These are phyloP conservation scores for Drosophila eugracilis DNA, from an alignment of 1,140 invertebrate genomes.

Conservation along the genomic window DNA sequence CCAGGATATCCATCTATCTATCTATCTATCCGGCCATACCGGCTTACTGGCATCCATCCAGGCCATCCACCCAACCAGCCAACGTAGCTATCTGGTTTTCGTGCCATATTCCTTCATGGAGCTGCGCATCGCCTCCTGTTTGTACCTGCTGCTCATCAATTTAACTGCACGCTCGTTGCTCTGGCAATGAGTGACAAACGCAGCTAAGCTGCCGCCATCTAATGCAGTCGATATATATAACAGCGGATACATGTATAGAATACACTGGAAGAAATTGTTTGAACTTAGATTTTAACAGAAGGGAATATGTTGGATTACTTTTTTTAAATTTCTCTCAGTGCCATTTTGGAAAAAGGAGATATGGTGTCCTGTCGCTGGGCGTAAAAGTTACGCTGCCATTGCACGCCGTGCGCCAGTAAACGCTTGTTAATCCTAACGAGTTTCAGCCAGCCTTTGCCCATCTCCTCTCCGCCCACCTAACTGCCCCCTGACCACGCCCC, in stretches of 20 bases:
- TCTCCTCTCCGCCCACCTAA: neutral
- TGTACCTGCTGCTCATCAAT: constrained; percentile 78
- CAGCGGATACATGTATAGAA: constrained; percentile 23
- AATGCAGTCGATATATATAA: constrained; percentile 71
- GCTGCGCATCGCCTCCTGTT: constrained; percentile 13
- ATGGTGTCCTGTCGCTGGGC: constrained; percentile 32
- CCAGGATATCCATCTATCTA: constrained; percentile 29
- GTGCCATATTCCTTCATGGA: constrained; percentile 25
- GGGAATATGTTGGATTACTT: neutral
- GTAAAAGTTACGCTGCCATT: constrained; percentile 63
- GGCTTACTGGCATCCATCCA: constrained; percentile 1
- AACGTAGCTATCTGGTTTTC: neutral
- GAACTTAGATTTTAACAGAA: no score
- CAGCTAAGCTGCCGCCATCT: constrained; percentile 60
- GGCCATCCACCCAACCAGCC: constrained; percentile 10
- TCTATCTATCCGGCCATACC: constrained; percentile 10
- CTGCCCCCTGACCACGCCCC: constrained; percentile 3
- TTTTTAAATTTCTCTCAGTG: neutral
- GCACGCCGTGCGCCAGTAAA: constrained; percentile 77
- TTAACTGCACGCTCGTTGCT: constrained; percentile 70
- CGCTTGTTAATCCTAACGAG: constrained; percentile 83
- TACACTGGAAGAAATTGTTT: constrained; percentile 29
- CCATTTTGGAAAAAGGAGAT: constrained; percentile 4
- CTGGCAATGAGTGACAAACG: constrained; percentile 65
- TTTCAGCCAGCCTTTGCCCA: constrained; percentile 45